A percentile compares a stretch with the other conserved stretches of the same genome.
phyloP scores from a whole-genome alignment of 2,797 vertebrate species.

The Podargus strigoides region DNA sequence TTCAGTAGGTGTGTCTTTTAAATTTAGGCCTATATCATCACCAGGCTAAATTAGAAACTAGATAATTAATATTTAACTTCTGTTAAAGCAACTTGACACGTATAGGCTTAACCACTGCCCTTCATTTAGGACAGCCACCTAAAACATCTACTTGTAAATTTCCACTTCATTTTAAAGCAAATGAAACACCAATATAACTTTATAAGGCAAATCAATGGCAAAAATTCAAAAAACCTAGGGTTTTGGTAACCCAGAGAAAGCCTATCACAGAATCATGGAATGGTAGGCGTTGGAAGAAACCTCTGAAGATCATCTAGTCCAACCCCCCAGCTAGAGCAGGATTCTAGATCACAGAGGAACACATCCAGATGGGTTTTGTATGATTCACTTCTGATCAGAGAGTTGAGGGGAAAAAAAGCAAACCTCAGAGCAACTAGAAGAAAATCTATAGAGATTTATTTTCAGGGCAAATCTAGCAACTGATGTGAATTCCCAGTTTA shows the following conservation, averaged over 20 bases:
- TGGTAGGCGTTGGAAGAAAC: too few relatives aligned
- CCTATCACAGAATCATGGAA: too few relatives aligned
- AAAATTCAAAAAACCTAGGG: neutral
- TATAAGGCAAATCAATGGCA: neutral
- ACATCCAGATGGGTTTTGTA: too few relatives aligned
- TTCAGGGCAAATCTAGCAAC: neutral
- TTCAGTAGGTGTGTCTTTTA: slow-evolving; percentile 20
- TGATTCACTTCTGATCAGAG: neutral
- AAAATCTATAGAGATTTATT: neutral
- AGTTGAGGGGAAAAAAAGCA: neutral
- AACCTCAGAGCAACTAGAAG: neutral
- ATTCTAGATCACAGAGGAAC: too few relatives aligned
- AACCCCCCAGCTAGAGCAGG: too few relatives aligned
- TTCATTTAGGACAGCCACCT: neutral
- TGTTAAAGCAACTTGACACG: neutral
- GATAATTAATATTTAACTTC: slow-evolving; percentile 44
- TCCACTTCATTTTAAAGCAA: neutral
- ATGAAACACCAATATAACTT: neutral
- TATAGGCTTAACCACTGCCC: neutral
- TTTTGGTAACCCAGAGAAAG: neutral
- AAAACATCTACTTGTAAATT: neutral
- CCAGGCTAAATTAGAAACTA: slow-evolving; percentile 10
- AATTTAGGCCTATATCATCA: slow-evolving; percentile 4
- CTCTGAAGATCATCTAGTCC: too few relatives aligned
- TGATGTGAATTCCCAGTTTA: neutral